A percentile compares a stretch with the other conserved stretches of the same genome.
These are phyloP conservation scores for Antheraea assamensis DNA, from an alignment of 2,888 invertebrate species.

Conservation along the genomic window DNA sequence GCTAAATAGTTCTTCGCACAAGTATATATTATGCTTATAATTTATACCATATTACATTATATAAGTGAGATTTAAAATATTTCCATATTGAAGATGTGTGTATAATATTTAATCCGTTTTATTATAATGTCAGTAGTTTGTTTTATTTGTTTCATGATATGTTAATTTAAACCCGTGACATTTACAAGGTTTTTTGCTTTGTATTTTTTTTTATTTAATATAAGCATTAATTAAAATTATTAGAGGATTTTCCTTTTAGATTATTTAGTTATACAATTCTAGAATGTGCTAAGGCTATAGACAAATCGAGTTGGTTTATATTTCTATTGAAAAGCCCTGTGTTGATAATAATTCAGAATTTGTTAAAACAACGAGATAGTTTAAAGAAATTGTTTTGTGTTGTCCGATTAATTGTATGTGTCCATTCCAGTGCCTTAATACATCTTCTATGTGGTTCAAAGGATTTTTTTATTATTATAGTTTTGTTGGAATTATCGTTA, in stretches of 20 bases:
- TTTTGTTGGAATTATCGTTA: neutral
- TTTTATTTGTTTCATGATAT: neutral
- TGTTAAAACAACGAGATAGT: neutral
- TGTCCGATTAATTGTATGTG: neutral
- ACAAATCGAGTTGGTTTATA: neutral
- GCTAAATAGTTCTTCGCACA: neutral
- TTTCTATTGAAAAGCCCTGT: neutral
- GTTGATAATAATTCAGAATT: neutral
- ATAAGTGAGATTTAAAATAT: neutral
- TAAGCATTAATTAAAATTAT: neutral
- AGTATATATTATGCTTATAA: neutral
- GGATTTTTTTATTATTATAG: neutral
- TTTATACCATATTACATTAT: neutral
- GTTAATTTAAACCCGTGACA: neutral
- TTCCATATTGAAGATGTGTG: neutral
- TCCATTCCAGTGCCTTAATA: conserved; percentile 20
- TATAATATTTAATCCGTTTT: neutral
- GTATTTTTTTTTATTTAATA: neutral
- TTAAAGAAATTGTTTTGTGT: neutral
- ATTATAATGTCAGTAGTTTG: neutral
- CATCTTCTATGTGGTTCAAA: conserved; percentile 5
- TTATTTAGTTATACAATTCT: neutral
- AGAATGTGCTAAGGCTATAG: neutral
- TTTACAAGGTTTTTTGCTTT: neutral
- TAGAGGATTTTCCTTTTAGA: neutral